Evolutionary conservation across 1,140 invertebrate species (phyloP), one percentile per base, ranked within the genome.

Genomic region (Tetramorium parvispinum): DNA sequence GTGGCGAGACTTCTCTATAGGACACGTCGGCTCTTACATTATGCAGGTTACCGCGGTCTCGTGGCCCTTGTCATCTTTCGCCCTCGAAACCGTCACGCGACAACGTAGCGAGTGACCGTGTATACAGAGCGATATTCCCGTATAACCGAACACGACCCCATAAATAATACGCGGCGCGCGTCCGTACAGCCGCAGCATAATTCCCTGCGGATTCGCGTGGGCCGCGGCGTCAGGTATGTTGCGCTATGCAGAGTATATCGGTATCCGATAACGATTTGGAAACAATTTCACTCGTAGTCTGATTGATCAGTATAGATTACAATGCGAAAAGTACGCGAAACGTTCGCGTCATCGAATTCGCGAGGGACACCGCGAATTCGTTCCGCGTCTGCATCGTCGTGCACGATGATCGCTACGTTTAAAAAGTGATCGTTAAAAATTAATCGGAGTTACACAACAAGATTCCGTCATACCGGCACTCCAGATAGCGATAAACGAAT

Each of bases 151-250:
- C 68, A n/a, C 68, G 66, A 46, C 43, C 70, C 24, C 70, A 83
- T 61, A 83, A 83, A 83, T 83, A 83, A 83, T 75, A 75, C 65
- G 66, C 55, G 37, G 51, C 51, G 65, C 51, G 65, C 18, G 40
- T 49, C 53, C 24, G 37, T 32, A 32, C 37, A 57, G n/a, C 66
- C 79, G 79, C 66, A 49, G 24, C n/a, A 11, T 75, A 75, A 83
- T 83, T 83, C 79, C 66, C 68, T 57, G 79, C 49, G 79, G 79
- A 73, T 32, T 83, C 79, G 79, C 79, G 79, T 82, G 65, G 65
- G 65, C 65, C 51, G 55, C 65, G 65, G 24, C 49, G 49, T 55
- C 32, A n/a, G 13, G n/a, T 21, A 70, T n/a, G 2, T 43, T 53
- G n/a, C 40, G 16, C 40, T 32, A n/a, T 43, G 51, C 59, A 24